Base-by-base conservation (phyloP, 2,888 invertebrate species). In the Macroteleia sp. region DNA sequence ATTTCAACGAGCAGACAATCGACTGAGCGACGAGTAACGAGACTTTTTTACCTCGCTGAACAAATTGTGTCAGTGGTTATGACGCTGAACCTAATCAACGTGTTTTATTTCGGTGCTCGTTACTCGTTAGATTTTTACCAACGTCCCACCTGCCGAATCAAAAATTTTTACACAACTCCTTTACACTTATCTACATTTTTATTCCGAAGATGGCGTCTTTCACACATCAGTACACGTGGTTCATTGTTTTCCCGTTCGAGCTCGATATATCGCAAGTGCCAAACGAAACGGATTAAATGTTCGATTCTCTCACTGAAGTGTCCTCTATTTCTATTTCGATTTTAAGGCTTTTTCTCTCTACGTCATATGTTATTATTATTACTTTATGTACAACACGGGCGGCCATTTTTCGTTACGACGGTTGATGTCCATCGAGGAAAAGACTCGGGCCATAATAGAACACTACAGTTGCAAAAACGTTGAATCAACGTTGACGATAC, bases 21-120 rank as follows among this genome's bases (percentile, higher is more conserved):
- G 76, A 81, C 83, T 82, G 81, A 82, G 74, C 82, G 80, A 70
- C 78, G 70, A 71, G 76, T 80, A 81, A 83, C 74, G 70, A 77
- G 82, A 83, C 80, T 74, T 83, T 83, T 83, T 78, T 36, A 56
- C 39, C 36, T 48, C 25, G 28, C 32, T 54, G 12, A 25, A 62
- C 8, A 28, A n/a, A 14, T 28, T 19, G 12, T 22, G 9, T n/a
- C n/a, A n/a, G n/a, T n/a, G n/a, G n/a, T n/a, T n/a, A n/a, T n/a
- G n/a, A n/a, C n/a, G n/a, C n/a, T n/a, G n/a, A n/a, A n/a, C n/a
- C n/a, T n/a, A 17, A 36, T 42, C n/a, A 10, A 50, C 1, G 10
- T 30, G 8, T 17, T 30, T 32, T 57, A 10, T 48, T 54, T 56
- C 34, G 28, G 17, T 12, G 28, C 14, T 54, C 44, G 66, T 66